Evolutionary conservation across 2,888 invertebrate species (phyloP), one percentile per base, ranked within the genome.

Genomic region (Drosophila tanythrix): DNA sequence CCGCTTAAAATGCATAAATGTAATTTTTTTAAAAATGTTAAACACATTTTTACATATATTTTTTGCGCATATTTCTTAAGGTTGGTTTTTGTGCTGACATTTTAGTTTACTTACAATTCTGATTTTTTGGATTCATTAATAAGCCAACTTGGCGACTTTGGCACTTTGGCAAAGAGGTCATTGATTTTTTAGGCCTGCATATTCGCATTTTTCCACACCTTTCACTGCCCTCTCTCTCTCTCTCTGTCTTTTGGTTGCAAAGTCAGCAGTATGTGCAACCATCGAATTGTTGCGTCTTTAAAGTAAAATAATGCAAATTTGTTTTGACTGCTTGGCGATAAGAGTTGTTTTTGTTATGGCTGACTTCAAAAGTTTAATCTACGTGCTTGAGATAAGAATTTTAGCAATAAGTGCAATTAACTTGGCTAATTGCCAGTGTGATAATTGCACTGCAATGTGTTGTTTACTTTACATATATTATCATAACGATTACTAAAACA

Each of bases 111-210:
- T 6, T 10, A 33, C 18, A 4, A 33, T 8, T 35, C 25, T 13
- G 3, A 13, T 35, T 15, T 64, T 61, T 60, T 65, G 59, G 52
- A 70, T 62, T 70, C 56, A 74, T 67, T 68, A 76, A 84, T 82
- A 84, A 79, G 82, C 84, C 75, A 84, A 81, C 43, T 82, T 68
- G 65, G 61, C 76, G 61, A 36, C 51, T 75, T 76, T 61, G 29
- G 50, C 57, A 61, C 53, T 21, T 21, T 21, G 1, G 50, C 83
- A 72, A 82, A 72, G 70, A 74, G 81, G 81, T 82, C 81, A 82
- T 83, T 83, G 84, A 78, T 82, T 82, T 75, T 71, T 62, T 48
- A 64, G 66, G 73, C 73, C 66, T 74, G 62, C 67, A 61, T 64
- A 31, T 43, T 60, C 35, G 43, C n/a, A 50, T 27, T 29, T 35